A percentile compares a stretch with the other conserved stretches of the same genome.
phyloP scores from a whole-genome alignment of 2,113 vertebrate genomes.

The Rhea pennata region DNA sequence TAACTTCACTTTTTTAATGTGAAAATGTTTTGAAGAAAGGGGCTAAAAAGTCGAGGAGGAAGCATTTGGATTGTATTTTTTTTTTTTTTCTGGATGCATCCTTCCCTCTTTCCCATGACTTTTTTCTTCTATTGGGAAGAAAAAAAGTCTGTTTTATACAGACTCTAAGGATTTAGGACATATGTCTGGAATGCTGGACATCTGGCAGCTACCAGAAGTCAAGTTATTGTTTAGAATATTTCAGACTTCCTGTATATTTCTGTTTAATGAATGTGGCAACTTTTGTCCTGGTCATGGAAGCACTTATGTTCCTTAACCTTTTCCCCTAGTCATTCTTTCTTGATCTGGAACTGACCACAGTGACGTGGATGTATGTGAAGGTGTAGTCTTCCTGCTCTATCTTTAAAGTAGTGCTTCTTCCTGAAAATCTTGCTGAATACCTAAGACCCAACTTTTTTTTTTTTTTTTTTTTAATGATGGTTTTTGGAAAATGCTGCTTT shows the following conservation, averaged over 20 bases:
- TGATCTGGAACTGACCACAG: neutral
- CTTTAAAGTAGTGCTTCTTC: neutral
- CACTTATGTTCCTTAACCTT: neutral
- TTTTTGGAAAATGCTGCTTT: neutral
- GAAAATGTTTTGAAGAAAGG: neutral
- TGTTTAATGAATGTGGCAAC: neutral
- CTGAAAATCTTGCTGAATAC: neutral
- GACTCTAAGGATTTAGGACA: neutral
- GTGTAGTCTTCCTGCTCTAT: neutral
- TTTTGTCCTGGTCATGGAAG: neutral
- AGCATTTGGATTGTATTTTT: neutral
- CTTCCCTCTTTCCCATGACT: neutral
- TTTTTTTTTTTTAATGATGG: accelerated
- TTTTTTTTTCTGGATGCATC: neutral
- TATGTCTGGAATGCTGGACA: neutral
- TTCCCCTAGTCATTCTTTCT: neutral
- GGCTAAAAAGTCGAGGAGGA: neutral
- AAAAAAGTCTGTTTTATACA: neutral
- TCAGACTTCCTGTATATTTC: neutral
- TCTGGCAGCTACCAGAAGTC: neutral
- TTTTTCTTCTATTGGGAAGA: neutral
- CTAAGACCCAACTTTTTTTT: accelerated
- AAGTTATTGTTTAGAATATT: neutral
- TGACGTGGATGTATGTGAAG: neutral
- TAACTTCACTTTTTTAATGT: neutral